These are phyloP conservation scores for Bilobella aurantiaca DNA, from an alignment of 1,140 invertebrate genomes.

Conservation along the genomic window DNA sequence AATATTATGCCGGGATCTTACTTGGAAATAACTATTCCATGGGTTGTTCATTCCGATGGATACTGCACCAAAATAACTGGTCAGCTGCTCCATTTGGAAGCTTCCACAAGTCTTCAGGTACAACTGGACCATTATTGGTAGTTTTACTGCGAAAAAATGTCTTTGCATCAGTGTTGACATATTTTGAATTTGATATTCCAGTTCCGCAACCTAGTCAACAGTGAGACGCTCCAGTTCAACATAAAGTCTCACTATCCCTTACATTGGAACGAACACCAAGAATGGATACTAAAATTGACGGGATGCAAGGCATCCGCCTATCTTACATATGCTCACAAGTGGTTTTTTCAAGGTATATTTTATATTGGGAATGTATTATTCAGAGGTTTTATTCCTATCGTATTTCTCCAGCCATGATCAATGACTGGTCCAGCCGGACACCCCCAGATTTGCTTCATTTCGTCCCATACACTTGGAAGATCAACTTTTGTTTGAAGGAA, in stretches of 20 bases:
- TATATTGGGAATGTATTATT: neutral
- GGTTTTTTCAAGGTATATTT: slow-evolving; percentile 71
- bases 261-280: slow-evolving; percentile 88
- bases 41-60: slow-evolving; percentile 72
- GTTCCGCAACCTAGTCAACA: slow-evolving; percentile 80
- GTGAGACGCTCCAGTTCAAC: slow-evolving; percentile 88
- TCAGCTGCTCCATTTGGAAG: slow-evolving; percentile 83
- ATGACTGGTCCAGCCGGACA: slow-evolving; percentile 88
- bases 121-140: too few relatives aligned
- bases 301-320: slow-evolving; percentile 86
- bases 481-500: slow-evolving; percentile 81
- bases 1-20: slow-evolving; percentile 87
- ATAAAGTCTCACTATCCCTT: slow-evolving; percentile 77
- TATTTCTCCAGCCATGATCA: slow-evolving; percentile 70
- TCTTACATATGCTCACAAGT: slow-evolving; percentile 87
- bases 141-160: too few relatives aligned
- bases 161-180: too few relatives aligned
- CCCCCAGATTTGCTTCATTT: slow-evolving; percentile 85
- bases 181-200: too few relatives aligned
- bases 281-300: slow-evolving; percentile 78
- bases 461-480: slow-evolving; percentile 93
- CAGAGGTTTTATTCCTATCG: too few relatives aligned
- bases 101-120: slow-evolving; percentile 80
- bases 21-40: slow-evolving; percentile 88
- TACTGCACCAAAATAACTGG: slow-evolving; percentile 84